Conservation (phyloP, 2,797 vertebrate genomes). For the Tachyglossus aculeatus region DNA sequence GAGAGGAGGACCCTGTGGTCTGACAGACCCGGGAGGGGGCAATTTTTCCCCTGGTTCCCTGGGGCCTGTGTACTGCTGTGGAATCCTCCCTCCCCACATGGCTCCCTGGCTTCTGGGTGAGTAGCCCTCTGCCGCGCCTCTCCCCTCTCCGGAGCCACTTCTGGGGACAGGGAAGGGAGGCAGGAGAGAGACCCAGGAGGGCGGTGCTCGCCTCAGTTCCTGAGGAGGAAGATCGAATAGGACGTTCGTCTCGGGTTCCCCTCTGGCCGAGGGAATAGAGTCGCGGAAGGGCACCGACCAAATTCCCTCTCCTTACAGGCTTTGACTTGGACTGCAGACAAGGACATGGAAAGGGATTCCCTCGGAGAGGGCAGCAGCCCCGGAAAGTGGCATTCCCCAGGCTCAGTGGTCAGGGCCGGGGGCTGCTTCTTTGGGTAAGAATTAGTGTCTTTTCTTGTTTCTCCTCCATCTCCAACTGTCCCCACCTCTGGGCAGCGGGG, state of each 20-base stretch:
- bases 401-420: neutral
- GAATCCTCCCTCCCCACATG: neutral
- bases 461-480: neutral
- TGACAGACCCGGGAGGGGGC: too few species aligned
- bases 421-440: conserved; percentile 27
- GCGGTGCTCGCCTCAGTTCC: neutral
- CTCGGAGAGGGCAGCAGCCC: neutral
- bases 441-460: conserved; percentile 14
- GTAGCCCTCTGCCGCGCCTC: too few species aligned
- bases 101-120: neutral
- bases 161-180: neutral
- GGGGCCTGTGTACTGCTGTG: neutral
- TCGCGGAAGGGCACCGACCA: neutral
- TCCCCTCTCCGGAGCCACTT: too few species aligned
- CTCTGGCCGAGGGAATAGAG: neutral
- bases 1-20: too few species aligned
- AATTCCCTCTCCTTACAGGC: neutral
- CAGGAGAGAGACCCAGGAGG: too few species aligned
- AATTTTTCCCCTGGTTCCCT: conserved; percentile 4
- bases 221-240: neutral
- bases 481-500: conserved; percentile 3
- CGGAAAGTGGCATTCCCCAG: neutral
- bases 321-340: too few species aligned
- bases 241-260: neutral
- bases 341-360: too few species aligned